A percentile compares a stretch with the other conserved stretches of the same genome.
phyloP scores from a whole-genome alignment of 2,888 invertebrate species.

The Synergus umbraculus region DNA sequence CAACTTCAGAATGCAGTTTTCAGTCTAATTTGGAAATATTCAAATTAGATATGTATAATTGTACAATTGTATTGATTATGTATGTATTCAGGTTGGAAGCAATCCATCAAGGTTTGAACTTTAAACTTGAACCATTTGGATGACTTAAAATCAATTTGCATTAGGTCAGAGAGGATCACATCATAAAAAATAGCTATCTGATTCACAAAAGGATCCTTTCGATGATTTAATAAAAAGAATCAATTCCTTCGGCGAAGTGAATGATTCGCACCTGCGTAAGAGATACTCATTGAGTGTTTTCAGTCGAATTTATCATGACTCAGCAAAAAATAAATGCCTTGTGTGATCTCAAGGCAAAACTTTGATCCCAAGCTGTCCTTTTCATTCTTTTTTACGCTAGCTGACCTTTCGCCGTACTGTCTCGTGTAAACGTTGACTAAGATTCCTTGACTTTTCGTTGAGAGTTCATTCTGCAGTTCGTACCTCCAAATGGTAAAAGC shows the following conservation, averaged over 20 bases:
- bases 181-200: not conserved
- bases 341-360: conserved; percentile 36
- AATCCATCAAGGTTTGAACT: not conserved
- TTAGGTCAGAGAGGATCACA: not conserved
- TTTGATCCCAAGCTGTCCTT: conserved; percentile 23
- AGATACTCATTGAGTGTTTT: not conserved
- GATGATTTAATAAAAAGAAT: not conserved
- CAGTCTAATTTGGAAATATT: not conserved
- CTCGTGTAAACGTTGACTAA: conserved; percentile 28
- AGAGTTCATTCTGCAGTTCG: conserved; percentile 39
- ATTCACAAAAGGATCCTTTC: not conserved
- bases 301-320: conserved; percentile 14
- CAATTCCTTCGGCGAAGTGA: not conserved
- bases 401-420: conserved; percentile 22
- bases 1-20: not conserved
- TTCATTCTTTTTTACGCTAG: conserved; percentile 21
- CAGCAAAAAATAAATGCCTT: not conserved
- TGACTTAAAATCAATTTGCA: not conserved
- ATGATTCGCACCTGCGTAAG: conserved; percentile 21
- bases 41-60: not conserved
- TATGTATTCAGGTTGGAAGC: not conserved
- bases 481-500: conserved; percentile 31
- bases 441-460: conserved; percentile 38
- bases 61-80: too few species aligned
- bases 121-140: not conserved